Evolutionary conservation across 2,888 invertebrate genomes (phyloP).

Genomic region (Drosophila neonasuta): DNA sequence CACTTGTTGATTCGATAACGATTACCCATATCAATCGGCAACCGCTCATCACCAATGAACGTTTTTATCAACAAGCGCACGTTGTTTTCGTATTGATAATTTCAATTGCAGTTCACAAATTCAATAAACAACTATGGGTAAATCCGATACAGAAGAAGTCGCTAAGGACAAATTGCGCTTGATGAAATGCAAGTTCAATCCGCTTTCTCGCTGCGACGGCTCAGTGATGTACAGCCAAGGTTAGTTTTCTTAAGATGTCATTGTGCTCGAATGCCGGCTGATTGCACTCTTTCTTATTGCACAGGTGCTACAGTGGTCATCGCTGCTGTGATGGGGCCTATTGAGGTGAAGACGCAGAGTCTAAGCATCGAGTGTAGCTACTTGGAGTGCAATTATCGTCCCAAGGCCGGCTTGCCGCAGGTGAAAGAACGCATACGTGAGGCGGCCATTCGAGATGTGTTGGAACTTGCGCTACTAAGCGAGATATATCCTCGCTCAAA

Average conservation of each 20-base stretch:
- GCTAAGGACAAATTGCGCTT: constrained; percentile 75
- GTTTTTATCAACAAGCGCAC: constrained; percentile 45
- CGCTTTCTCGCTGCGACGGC: constrained; percentile 89
- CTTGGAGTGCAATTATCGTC: constrained; percentile 89
- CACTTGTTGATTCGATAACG: no score
- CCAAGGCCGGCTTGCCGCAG: constrained; percentile 89
- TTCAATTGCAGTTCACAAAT: not conserved
- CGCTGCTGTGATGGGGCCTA: constrained; percentile 91
- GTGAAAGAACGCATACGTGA: constrained; percentile 89
- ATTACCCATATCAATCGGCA: no score
- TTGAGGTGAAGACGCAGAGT: constrained; percentile 89
- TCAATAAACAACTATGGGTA: constrained; percentile 48
- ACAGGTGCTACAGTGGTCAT: constrained; percentile 90
- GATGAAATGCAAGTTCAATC: constrained; percentile 88
- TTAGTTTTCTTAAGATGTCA: constrained; percentile 68
- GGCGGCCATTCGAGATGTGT: constrained; percentile 88
- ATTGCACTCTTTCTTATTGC: not conserved
- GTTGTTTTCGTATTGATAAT: constrained; percentile 37
- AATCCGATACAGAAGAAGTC: constrained; percentile 7
- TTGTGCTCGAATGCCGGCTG: constrained; percentile 14
- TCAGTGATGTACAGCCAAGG: constrained; percentile 91
- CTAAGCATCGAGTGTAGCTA: constrained; percentile 89
- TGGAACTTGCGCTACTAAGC: constrained; percentile 88
- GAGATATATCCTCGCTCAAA: constrained; percentile 91
- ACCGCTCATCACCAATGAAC: constrained; percentile 30